Evolutionary conservation across 1,140 invertebrate genomes (phyloP), one percentile per base, ranked within the genome.

Genomic region (Proctacanthus coquilletti): DNA sequence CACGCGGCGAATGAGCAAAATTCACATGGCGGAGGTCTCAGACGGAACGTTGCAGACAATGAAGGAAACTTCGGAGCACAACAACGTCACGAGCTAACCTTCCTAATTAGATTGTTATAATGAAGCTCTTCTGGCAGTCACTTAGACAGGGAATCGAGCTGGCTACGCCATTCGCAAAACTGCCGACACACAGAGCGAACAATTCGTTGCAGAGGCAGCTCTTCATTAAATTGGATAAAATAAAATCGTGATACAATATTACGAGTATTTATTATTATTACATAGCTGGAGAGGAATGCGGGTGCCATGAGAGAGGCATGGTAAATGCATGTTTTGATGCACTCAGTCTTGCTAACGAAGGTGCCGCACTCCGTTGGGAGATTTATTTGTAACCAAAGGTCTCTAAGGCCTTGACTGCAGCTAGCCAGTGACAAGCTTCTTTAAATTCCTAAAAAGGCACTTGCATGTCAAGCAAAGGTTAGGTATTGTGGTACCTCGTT

Each of bases 91-190:
- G 23, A 27, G 23, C 23, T 27, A 27, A 27, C 23, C 23, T 27
- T 27, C 23, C 23, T 27, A 27, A 27, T 27, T 27, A 27, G 23
- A 27, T 27, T 27, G 23, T 27, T 27, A 27, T 27, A 27, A 27
- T 27, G 23, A 27, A 27, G 23, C 23, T 9, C 23, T 27, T 27
- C 8, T 27, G 23, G 23, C 23, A 27, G 8, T 27, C 23, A 9
- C 23, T 8, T 8, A 8, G 8, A 27, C 23, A 27, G 13, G 13
- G 8, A 9, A 9, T 27, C 8, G 13, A 27, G 23, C 8, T 27
- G 8, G 23, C 23, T n/a, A n/a, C n/a, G n/a, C n/a, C n/a, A n/a
- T n/a, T n/a, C n/a, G n/a, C n/a, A n/a, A n/a, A n/a, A n/a, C n/a
- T n/a, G 23, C 8, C 23, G 23, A 27, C 23, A 13, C 8, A 27